phyloP scores from a whole-genome alignment of 2,113 vertebrate species.

The Scomber japonicus region DNA sequence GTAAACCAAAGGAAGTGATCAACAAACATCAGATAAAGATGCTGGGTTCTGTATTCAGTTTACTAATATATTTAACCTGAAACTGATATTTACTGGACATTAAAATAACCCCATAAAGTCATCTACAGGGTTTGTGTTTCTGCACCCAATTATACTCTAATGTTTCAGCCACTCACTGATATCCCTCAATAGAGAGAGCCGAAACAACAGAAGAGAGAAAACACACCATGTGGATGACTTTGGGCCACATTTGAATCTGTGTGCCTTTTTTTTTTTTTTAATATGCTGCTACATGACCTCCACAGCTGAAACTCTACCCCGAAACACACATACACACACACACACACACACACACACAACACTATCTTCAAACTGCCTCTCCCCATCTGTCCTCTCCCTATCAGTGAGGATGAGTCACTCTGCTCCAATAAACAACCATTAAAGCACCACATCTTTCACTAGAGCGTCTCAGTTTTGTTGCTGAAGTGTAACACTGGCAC shows the following conservation, averaged over 20 bases:
- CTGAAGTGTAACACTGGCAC: not conserved
- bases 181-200: not conserved
- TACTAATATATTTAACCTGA: not conserved
- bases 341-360: not conserved
- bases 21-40: not conserved
- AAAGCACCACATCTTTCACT: slow-evolving; percentile 19
- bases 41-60: not conserved
- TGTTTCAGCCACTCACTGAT: not conserved
- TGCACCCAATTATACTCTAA: slow-evolving; percentile 12
- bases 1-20: not conserved
- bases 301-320: slow-evolving; percentile 5
- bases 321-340: slow-evolving; percentile 14
- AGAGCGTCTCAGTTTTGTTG: not conserved
- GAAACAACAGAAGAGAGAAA: slow-evolving; percentile 11
- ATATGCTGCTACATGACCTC: slow-evolving; percentile 34
- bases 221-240: not conserved
- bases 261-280: not conserved
- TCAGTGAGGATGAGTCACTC: slow-evolving; percentile 55
- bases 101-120: not conserved
- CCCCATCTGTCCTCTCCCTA: slow-evolving; percentile 45
- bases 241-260: not conserved
- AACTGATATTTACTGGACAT: not conserved
- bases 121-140: not conserved
- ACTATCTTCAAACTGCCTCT: slow-evolving; percentile 18
- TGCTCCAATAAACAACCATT: slow-evolving; percentile 28